phyloP scores from a whole-genome alignment of 2,113 vertebrate species.

The Periophthalmus modestus region DNA sequence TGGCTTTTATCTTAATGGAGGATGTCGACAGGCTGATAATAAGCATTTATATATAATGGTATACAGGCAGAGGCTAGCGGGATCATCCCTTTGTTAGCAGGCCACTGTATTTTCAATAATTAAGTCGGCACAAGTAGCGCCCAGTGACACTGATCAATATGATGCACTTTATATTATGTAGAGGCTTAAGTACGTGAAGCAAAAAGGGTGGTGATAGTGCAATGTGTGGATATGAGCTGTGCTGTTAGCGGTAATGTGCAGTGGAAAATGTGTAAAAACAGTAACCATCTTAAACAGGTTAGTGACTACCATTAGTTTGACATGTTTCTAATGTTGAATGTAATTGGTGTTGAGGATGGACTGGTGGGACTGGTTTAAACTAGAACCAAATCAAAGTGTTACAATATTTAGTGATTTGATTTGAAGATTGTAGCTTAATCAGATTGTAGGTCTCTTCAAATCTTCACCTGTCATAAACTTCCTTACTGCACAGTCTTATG shows the following conservation, averaged over 20 bases:
- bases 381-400: neutral
- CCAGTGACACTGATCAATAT: constrained; percentile 46
- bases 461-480: too few species aligned
- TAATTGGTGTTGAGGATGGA: too few species aligned
- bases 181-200: constrained; percentile 17
- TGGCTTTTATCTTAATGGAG: neutral
- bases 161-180: constrained; percentile 34
- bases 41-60: neutral
- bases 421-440: too few species aligned
- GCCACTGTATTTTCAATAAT: constrained; percentile 41
- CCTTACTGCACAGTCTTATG: too few species aligned
- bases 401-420: too few species aligned
- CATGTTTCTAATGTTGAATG: neutral
- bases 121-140: constrained; percentile 29
- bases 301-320: neutral
- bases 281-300: neutral
- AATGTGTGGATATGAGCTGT: neutral
- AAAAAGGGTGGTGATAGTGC: neutral
- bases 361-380: too few species aligned
- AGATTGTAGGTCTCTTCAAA: too few species aligned
- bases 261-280: neutral
- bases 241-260: neutral
- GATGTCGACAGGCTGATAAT: constrained; percentile 11
- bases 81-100: constrained; percentile 34
- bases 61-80: constrained; percentile 1